These are phyloP conservation scores for Protomyctophum bolini DNA, from an alignment of 2,113 vertebrate genomes.

Conservation along the genomic window DNA sequence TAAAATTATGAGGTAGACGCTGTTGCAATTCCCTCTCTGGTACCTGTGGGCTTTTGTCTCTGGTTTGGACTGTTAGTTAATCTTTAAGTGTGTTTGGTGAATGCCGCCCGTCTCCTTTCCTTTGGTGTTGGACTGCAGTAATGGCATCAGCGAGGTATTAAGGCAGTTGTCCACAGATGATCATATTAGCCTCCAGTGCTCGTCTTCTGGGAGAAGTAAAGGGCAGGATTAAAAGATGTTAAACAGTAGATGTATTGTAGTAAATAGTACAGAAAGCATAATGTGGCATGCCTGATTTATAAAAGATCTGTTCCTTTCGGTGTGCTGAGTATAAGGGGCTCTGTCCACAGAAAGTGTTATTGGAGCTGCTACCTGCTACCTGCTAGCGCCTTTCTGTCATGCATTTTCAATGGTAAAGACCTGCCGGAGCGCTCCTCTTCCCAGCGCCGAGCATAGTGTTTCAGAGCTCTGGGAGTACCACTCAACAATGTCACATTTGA, in stretches of 20 bases:
- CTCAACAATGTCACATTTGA: too few relatives aligned
- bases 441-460: too few relatives aligned
- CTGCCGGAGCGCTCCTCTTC: too few relatives aligned
- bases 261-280: not conserved
- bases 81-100: not conserved
- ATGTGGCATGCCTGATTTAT: too few relatives aligned
- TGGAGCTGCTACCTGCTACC: too few relatives aligned
- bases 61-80: not conserved
- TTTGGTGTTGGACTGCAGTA: not conserved
- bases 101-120: not conserved
- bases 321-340: too few relatives aligned
- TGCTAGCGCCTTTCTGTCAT: too few relatives aligned
- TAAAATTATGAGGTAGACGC: slow-evolving; percentile 6
- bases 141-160: not conserved
- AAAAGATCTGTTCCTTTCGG: too few relatives aligned
- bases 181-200: slow-evolving; percentile 55
- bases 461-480: too few relatives aligned
- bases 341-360: too few relatives aligned
- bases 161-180: slow-evolving; percentile 5
- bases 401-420: too few relatives aligned
- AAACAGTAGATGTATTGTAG: too few relatives aligned
- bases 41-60: not conserved
- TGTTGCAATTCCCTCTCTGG: not conserved
- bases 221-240: not conserved
- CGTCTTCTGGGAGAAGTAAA: slow-evolving; percentile 47